phyloP scores from a whole-genome alignment of 2,797 vertebrate species.

The Arctocebus calabarensis region DNA sequence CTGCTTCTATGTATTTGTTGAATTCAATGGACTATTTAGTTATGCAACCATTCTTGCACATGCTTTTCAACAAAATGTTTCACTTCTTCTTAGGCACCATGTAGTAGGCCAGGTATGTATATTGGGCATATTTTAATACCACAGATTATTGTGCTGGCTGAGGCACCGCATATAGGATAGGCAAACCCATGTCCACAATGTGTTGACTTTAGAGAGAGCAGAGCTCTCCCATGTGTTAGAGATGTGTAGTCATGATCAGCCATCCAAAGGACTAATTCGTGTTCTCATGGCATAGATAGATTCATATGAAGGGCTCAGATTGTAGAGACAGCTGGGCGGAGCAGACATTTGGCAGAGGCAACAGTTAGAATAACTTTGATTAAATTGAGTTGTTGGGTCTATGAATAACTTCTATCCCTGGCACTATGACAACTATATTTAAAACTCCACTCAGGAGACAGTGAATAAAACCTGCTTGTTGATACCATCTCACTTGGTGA shows the following conservation, averaged over 20 bases:
- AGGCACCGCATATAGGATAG: background rate
- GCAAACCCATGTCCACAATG: background rate
- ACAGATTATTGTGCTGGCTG: background rate
- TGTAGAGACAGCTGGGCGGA: background rate
- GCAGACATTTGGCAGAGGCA: background rate
- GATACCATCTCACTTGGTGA: background rate
- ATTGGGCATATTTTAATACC: background rate
- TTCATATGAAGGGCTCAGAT: background rate
- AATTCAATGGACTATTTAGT: background rate
- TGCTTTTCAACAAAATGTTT: background rate
- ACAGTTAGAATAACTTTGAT: background rate
- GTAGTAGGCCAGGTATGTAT: background rate
- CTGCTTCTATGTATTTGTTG: background rate
- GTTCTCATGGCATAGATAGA: background rate
- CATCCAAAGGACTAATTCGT: background rate
- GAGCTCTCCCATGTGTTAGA: background rate
- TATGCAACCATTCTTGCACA: background rate
- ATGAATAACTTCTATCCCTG: background rate
- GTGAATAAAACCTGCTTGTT: background rate
- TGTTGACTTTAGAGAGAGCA: background rate
- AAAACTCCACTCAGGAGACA: background rate
- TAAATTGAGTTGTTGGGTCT: background rate
- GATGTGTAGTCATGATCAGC: background rate
- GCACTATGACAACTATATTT: background rate
- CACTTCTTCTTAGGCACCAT: background rate